These are phyloP conservation scores for Stramonita haemastoma DNA, from an alignment of 2,888 invertebrate species.

Conservation along the genomic window DNA sequence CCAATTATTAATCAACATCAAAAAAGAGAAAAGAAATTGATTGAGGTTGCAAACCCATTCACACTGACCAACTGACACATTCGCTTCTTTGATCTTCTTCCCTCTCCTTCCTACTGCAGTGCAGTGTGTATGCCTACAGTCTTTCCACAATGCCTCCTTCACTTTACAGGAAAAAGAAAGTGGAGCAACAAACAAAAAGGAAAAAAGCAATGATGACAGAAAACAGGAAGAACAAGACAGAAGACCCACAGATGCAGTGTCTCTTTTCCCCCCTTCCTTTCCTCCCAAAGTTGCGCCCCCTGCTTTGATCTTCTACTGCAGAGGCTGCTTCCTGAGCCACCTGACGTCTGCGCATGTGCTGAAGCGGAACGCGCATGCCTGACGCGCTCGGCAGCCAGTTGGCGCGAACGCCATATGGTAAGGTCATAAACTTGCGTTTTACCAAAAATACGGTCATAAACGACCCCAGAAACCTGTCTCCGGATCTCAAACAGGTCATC, in stretches of 20 bases:
- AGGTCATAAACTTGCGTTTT: slow-evolving; percentile 46
- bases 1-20: too few species aligned
- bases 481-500: slow-evolving; percentile 48
- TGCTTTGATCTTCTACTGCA: slow-evolving; percentile 40
- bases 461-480: slow-evolving; percentile 45
- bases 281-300: slow-evolving; percentile 17
- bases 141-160: too few species aligned
- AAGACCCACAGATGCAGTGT: slow-evolving; percentile 39
- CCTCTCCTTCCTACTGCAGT: too few species aligned
- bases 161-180: background rate
- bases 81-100: too few species aligned
- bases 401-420: slow-evolving; percentile 46
- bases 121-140: too few species aligned
- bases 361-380: slow-evolving; percentile 44
- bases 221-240: slow-evolving; percentile 41
- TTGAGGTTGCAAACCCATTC: too few species aligned
- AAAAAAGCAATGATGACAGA: slow-evolving; percentile 8
- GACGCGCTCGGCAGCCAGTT: slow-evolving; percentile 1
- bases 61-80: too few species aligned
- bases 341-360: slow-evolving; percentile 44
- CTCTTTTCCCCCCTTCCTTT: background rate
- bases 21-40: too few species aligned
- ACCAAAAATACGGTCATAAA: slow-evolving; percentile 51
- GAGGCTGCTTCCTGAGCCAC: slow-evolving; percentile 38
- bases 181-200: background rate